Conservation (phyloP, 2,888 invertebrate species). For the Euclidia mi region DNA sequence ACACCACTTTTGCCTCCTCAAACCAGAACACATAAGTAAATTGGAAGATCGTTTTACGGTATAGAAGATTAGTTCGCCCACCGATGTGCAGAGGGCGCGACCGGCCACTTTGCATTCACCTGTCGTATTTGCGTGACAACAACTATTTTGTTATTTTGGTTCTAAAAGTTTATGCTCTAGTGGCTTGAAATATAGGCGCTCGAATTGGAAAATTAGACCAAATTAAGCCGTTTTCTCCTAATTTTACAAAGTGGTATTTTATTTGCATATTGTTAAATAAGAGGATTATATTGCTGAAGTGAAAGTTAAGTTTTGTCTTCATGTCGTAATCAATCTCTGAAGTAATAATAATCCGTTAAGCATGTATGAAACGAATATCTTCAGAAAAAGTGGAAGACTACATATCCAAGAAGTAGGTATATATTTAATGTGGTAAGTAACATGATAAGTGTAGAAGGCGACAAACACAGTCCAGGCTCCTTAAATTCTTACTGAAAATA, state of each 20-base stretch:
- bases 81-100: conserved; percentile 60
- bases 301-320: too few species aligned
- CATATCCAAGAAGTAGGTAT: too few species aligned
- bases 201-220: conserved; percentile 24
- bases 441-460: too few species aligned
- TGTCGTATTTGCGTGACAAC: conserved; percentile 59
- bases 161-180: conserved; percentile 30
- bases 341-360: too few species aligned
- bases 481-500: too few species aligned
- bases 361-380: too few species aligned
- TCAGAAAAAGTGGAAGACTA: too few species aligned
- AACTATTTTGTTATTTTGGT: conserved; percentile 39
- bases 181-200: conserved; percentile 17
- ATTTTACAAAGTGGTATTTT: conserved; percentile 12
- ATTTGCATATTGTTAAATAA: too few species aligned
- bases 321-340: too few species aligned
- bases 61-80: conserved; percentile 79
- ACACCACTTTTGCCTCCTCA: conserved; percentile 48
- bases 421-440: too few species aligned
- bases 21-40: conserved; percentile 74
- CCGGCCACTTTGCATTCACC: conserved; percentile 65
- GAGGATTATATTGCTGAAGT: too few species aligned
- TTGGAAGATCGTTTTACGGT: conserved; percentile 84
- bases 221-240: conserved; percentile 21
- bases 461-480: too few species aligned